Percentiles rank a stretch among this genome's conserved stretches.
Conservation (phyloP, 2,797 vertebrate species). For the Craterocephalus amniculus region DNA sequence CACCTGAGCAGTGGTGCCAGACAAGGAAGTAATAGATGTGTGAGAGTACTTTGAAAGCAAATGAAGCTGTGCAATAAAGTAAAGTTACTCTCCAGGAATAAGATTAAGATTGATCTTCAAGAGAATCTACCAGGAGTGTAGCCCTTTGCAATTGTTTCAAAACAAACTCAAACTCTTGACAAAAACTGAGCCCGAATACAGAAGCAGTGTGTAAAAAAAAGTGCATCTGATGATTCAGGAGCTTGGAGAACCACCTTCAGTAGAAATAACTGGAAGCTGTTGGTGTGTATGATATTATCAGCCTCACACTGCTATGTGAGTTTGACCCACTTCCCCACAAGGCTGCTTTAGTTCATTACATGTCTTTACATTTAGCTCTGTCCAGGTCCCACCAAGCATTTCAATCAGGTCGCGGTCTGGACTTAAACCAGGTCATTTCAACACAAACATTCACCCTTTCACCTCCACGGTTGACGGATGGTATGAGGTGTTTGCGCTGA, state of each 20-base stretch:
- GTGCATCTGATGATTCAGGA: background rate
- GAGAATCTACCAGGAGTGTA: background rate
- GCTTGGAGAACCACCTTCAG: background rate
- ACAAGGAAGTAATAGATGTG: slow-evolving; percentile 1
- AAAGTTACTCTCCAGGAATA: background rate
- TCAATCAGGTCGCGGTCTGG: background rate
- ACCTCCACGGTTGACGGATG: background rate
- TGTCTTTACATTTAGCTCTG: no score
- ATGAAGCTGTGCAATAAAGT: background rate
- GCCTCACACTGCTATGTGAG: background rate
- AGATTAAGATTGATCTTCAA: background rate
- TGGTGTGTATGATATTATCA: background rate
- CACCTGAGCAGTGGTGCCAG: slow-evolving; percentile 9
- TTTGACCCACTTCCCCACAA: background rate
- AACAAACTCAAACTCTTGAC: no score
- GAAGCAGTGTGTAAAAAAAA: background rate
- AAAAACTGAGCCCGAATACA: background rate
- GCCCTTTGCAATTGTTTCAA: background rate
- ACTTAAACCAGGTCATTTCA: background rate
- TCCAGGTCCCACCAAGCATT: background rate
- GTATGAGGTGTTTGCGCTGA: background rate
- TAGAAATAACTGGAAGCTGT: background rate
- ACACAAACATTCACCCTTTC: background rate
- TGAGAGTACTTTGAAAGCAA: background rate
- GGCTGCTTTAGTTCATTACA: no score